Conservation (phyloP, 2,888 invertebrate species). For the Pseudanteris insignis region DNA sequence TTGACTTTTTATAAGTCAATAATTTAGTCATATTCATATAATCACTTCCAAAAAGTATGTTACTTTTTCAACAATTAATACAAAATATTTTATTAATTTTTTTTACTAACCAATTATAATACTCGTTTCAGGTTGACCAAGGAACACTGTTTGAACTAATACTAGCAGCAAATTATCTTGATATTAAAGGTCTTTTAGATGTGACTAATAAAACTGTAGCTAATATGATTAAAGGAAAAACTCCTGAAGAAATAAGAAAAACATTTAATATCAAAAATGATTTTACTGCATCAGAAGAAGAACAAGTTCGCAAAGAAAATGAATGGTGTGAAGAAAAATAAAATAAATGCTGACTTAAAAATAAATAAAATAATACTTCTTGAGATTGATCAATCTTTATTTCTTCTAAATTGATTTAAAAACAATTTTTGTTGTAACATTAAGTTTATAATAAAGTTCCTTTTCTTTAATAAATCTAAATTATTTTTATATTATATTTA, state of each 20-base stretch:
- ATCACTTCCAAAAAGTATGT: too few relatives aligned
- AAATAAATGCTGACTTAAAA: too few relatives aligned
- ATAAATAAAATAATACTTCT: too few relatives aligned
- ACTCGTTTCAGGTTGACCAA: conserved; percentile 85
- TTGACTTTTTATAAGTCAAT: background rate
- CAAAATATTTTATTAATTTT: too few relatives aligned
- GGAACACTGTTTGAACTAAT: conserved; percentile 96
- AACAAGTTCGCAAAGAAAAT: conserved; percentile 96
- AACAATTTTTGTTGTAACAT: too few relatives aligned
- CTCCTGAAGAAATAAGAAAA: conserved; percentile 96
- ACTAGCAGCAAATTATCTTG: conserved; percentile 95
- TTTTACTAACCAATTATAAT: too few relatives aligned
- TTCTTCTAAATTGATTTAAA: too few relatives aligned
- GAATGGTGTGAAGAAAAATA: conserved; percentile 94
- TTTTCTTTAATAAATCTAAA: too few relatives aligned
- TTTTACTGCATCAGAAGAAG: conserved; percentile 95
- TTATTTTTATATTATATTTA: too few relatives aligned
- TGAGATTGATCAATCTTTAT: too few relatives aligned
- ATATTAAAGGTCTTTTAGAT: conserved; percentile 93
- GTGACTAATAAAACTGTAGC: conserved; percentile 99
- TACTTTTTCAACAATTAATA: too few relatives aligned
- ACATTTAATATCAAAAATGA: conserved; percentile 98
- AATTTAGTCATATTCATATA: background rate
- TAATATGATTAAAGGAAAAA: conserved; percentile 98
- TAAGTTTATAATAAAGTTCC: too few relatives aligned